Evolutionary conservation across 2,888 invertebrate species (phyloP), one percentile per base, ranked within the genome.

Genomic region (Saturnia japonica): DNA sequence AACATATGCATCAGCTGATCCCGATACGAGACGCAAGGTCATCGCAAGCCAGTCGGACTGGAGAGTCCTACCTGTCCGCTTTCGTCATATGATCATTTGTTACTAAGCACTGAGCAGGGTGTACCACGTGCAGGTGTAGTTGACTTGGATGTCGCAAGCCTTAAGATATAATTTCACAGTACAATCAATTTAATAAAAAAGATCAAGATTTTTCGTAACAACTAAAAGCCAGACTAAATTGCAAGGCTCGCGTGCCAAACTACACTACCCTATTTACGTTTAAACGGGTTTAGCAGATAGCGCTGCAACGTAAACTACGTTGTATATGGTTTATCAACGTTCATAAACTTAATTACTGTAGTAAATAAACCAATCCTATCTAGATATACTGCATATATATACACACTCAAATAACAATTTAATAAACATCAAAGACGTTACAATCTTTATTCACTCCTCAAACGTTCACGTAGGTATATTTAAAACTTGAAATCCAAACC

Each of bases 261-360:
- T 16, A 40, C 64, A 64, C 40, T 64, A 40, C 64, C 64, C 64
- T n/a, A 40, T 64, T 64, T 64, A 40, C 6, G 64, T 64, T 64
- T n/a, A 40, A 64, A 14, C 57, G 14, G 28, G 11, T 28, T 28
- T 60, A 60, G 28, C 57, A 64, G 64, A 64, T 64, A 64, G 40
- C 40, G 64, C 11, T 40, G 64, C 64, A 64, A 22, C 64, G 40
- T 64, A 64, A 40, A 40, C 19, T 40, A 40, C 40, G 6, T 14
- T 60, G 28, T 57, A 4, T 57, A 25, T 25, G 25, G 25, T 57
- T 4, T 25, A 28, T 6, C 57, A 60, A 60, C 57, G 28, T 25
- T 28, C 25, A 60, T 60, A 60, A 28, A 60, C 3, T 60, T 25
- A 28, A 60, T 16, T 60, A 25, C 28, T 14, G 57, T 60, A 2